A percentile compares a stretch with the other conserved stretches of the same genome.
Conservation (phyloP, 2,113 vertebrate genomes). For the Seriola rivoliana region DNA sequence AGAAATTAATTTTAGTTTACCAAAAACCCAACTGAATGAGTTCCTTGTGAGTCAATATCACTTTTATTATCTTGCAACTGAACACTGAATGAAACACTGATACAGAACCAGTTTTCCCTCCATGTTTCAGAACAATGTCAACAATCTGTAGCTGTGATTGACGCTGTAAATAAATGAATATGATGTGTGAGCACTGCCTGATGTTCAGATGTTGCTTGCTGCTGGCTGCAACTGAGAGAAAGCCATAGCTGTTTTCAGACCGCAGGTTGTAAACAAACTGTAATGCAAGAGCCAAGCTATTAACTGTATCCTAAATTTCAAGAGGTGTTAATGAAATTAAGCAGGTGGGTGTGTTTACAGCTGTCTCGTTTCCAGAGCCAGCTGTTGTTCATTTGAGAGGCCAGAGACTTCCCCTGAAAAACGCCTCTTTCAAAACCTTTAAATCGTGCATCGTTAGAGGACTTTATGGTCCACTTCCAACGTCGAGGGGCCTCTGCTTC, state of each 20-base stretch:
- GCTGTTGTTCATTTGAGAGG: constrained; percentile 54
- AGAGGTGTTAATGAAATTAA: constrained; percentile 73
- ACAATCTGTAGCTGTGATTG: constrained; percentile 2
- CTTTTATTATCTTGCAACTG: not conserved
- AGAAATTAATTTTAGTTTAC: not conserved
- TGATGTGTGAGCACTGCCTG: constrained; percentile 9
- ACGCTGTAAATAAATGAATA: constrained; percentile 10
- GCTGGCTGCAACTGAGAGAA: not conserved
- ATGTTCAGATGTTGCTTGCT: constrained; percentile 29
- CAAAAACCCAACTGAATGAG: not conserved
- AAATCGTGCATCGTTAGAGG: constrained; percentile 47
- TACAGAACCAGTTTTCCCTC: not conserved
- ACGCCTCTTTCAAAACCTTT: constrained; percentile 28
- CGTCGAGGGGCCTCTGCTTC: constrained; percentile 13
- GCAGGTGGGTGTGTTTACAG: constrained; percentile 51
- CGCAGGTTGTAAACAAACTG: constrained; percentile 51
- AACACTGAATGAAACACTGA: not conserved
- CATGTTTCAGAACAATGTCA: constrained; percentile 2
- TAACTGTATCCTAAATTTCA: constrained; percentile 58
- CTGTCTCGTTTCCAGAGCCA: constrained; percentile 35
- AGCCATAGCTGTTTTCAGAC: constrained; percentile 25
- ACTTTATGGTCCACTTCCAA: constrained; percentile 30
- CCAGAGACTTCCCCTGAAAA: constrained; percentile 35
- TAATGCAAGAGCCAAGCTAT: constrained; percentile 39
- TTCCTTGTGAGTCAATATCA: not conserved